Conservation (phyloP, 2,113 vertebrate species). For the Bos taurus region DNA sequence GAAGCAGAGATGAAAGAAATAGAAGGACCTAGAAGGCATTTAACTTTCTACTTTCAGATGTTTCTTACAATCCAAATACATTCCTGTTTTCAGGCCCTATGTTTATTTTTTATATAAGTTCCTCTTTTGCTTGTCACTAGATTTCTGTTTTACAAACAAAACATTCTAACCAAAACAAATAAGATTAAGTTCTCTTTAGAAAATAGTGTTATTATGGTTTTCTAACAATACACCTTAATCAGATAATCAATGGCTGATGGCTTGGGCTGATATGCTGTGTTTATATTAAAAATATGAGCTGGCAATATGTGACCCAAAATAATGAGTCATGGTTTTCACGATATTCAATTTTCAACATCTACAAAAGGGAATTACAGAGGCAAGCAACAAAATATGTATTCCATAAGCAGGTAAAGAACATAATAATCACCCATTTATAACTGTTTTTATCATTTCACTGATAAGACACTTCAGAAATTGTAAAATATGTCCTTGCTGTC, state of each 20-base stretch:
- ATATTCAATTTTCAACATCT: neutral
- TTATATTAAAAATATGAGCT: neutral
- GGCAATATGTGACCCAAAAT: neutral
- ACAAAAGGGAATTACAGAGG: neutral
- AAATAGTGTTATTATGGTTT: neutral
- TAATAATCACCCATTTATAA: neutral
- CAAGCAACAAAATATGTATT: neutral
- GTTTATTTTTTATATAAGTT: neutral
- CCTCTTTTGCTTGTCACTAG: neutral
- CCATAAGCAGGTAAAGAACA: neutral
- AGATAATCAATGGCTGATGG: neutral
- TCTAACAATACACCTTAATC: neutral
- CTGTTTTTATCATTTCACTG: neutral
- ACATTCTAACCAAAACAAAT: neutral
- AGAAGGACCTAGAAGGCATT: neutral
- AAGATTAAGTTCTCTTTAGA: neutral
- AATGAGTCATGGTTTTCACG: neutral
- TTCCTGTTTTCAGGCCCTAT: neutral
- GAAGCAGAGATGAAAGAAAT: neutral
- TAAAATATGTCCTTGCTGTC: neutral
- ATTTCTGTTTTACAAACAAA: neutral
- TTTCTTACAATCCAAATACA: neutral
- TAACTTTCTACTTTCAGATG: neutral
- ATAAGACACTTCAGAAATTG: neutral
- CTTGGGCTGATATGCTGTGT: neutral